A percentile compares a stretch with the other conserved stretches of the same genome.
Evolutionary conservation across 2,797 vertebrate species (phyloP).

Genomic region (Bovichtus diacanthus): DNA sequence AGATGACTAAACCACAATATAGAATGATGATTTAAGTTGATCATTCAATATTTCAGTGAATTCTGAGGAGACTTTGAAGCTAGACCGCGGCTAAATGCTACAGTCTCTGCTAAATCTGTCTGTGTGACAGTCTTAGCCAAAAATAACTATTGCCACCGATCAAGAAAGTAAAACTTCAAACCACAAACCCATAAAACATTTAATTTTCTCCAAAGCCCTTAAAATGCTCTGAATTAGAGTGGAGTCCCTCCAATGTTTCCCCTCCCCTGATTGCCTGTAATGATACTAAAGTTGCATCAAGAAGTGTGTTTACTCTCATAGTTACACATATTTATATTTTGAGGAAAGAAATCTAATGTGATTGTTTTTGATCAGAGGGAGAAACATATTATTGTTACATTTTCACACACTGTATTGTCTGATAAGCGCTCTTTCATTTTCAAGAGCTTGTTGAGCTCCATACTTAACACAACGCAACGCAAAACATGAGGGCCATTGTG

Average conservation of each 20-base stretch:
- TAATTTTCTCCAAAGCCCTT: background rate
- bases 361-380: no score
- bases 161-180: background rate
- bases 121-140: background rate
- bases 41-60: background rate
- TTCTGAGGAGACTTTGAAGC: background rate
- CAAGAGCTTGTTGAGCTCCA: conserved; percentile 30
- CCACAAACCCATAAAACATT: background rate
- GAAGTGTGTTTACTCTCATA: background rate
- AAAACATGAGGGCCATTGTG: background rate
- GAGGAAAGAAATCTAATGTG: background rate
- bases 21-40: background rate
- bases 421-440: conserved; percentile 16
- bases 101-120: background rate
- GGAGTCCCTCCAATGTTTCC: background rate
- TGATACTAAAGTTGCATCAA: background rate
- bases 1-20: background rate
- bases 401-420: background rate
- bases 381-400: background rate
- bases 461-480: background rate
- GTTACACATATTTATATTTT: background rate
- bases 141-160: background rate
- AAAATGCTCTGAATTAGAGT: background rate
- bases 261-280: background rate
- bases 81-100: background rate